A percentile compares a stretch with the other conserved stretches of the same genome.
Evolutionary conservation across 2,888 invertebrate species (phyloP).

Genomic region (Nomada lathburiana): DNA sequence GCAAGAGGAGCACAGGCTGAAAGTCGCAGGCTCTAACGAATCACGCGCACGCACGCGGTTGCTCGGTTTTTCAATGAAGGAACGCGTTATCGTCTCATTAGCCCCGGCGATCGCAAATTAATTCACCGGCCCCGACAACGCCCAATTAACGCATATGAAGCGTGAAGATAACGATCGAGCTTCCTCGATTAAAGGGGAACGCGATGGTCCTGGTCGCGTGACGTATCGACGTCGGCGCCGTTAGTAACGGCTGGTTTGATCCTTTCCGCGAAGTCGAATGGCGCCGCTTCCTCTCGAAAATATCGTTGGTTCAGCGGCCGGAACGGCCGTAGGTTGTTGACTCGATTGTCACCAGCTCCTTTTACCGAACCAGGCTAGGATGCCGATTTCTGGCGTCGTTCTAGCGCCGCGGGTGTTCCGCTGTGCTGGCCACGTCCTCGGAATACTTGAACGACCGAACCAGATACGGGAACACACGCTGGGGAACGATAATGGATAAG

Average conservation of each 20-base stretch:
- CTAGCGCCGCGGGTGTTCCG: conserved; percentile 43
- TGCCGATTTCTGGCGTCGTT: conserved; percentile 41
- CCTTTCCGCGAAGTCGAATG: conserved; percentile 73
- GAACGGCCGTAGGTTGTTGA: conserved; percentile 78
- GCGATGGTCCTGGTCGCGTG: conserved; percentile 50
- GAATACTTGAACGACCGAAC: conserved; percentile 45
- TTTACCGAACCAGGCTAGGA: conserved; percentile 41
- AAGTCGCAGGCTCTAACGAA: too few relatives aligned
- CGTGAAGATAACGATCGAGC: conserved; percentile 78
- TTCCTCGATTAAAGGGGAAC: conserved; percentile 63
- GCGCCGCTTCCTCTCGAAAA: conserved; percentile 75
- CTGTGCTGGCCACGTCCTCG: conserved; percentile 3
- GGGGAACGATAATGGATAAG: conserved; percentile 18
- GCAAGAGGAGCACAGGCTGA: too few relatives aligned
- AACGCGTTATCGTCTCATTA: conserved; percentile 70
- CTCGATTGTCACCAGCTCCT: conserved; percentile 73
- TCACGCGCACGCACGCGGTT: too few relatives aligned
- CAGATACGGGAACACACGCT: conserved; percentile 34
- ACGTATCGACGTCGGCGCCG: conserved; percentile 56
- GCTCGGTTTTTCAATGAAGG: conserved; percentile 16
- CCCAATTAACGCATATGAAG: conserved; percentile 82
- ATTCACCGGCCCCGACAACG: conserved; percentile 78
- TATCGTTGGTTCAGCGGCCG: conserved; percentile 73
- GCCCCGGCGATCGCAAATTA: conserved; percentile 79
- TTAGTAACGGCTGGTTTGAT: conserved; percentile 71